These are phyloP conservation scores for Galerucella calmariensis DNA, from an alignment of 2,888 invertebrate species.

Conservation along the genomic window DNA sequence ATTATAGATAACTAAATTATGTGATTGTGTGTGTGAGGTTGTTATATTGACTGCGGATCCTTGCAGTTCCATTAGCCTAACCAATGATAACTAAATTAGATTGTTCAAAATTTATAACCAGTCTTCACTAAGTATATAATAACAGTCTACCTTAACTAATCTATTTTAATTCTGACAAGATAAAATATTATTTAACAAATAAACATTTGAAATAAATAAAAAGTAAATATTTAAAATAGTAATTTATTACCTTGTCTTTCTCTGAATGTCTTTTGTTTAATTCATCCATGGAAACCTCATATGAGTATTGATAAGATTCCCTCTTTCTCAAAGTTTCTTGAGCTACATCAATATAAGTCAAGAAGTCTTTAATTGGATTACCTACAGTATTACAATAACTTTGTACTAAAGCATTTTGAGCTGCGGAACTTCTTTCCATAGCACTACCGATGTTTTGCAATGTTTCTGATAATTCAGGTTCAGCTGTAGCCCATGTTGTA, in stretches of 20 bases:
- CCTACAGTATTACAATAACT: conserved; percentile 62
- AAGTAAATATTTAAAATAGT: background rate
- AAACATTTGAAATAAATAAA: background rate
- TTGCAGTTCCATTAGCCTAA: no score
- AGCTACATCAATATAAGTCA: conserved; percentile 75
- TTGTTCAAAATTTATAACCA: background rate
- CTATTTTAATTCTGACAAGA: no score
- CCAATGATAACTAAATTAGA: background rate
- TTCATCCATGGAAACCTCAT: conserved; percentile 73
- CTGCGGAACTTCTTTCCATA: conserved; percentile 66
- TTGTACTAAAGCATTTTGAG: conserved; percentile 66
- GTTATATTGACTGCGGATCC: no score
- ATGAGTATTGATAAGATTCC: conserved; percentile 73
- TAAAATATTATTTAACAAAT: no score
- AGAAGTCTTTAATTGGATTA: conserved; percentile 71
- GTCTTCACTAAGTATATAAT: background rate
- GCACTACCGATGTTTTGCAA: conserved; percentile 66
- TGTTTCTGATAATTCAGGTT: conserved; percentile 67
- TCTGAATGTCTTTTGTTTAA: conserved; percentile 71
- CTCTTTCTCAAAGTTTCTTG: conserved; percentile 73
- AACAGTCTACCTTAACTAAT: no score
- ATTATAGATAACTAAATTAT: background rate
- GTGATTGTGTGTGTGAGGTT: no score
- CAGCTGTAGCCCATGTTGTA: conserved; percentile 71
- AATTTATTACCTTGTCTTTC: conserved; percentile 69